phyloP scores from a whole-genome alignment of 2,888 invertebrate species.

The Apodemia zela region DNA sequence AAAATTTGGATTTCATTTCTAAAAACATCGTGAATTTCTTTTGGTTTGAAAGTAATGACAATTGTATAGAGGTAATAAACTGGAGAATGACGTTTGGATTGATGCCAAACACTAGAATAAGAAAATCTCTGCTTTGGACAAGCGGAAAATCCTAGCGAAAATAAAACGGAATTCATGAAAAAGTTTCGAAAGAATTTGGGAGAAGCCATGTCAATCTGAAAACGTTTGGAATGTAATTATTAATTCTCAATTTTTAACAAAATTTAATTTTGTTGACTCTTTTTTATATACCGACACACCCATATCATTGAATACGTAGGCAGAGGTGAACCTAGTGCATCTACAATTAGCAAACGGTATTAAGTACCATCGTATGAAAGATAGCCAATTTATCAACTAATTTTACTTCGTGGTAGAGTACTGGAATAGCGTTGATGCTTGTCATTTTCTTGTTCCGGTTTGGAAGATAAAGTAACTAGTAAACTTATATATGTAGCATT shows the following conservation, averaged over 20 bases:
- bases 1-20: conserved; percentile 10
- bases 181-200: conserved; percentile 7
- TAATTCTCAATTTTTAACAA: background rate
- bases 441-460: too few relatives aligned
- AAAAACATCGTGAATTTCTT: conserved; percentile 19
- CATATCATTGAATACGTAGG: too few relatives aligned
- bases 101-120: conserved; percentile 33
- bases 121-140: conserved; percentile 31
- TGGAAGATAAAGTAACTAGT: too few relatives aligned
- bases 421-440: too few relatives aligned
- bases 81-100: conserved; percentile 35
- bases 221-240: background rate
- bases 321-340: too few relatives aligned
- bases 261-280: too few relatives aligned
- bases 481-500: too few relatives aligned
- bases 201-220: background rate
- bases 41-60: conserved; percentile 27
- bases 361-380: too few relatives aligned
- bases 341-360: too few relatives aligned
- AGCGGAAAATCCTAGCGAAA: conserved; percentile 22
- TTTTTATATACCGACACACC: too few relatives aligned
- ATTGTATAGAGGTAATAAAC: conserved; percentile 34
- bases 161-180: conserved; percentile 18
- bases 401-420: too few relatives aligned
- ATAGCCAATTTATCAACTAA: too few relatives aligned